phyloP scores from a whole-genome alignment of 92 coral and sea anemone genomes.

The Ricordea florida region DNA sequence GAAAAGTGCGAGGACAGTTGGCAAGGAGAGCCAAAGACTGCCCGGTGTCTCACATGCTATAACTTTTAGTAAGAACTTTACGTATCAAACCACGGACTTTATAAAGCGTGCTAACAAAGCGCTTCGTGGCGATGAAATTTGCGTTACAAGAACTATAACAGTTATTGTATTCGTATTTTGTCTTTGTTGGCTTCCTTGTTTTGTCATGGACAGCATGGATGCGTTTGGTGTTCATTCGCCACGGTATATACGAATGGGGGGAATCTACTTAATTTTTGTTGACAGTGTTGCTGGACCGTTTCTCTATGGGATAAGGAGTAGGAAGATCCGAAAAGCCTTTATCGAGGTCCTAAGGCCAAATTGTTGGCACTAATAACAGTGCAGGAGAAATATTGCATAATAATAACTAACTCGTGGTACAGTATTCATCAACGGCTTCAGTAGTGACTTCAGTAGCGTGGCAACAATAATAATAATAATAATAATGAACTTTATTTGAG shows the following conservation, averaged over 20 bases:
- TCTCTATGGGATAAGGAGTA: constrained; percentile 44
- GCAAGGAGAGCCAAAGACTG: no score
- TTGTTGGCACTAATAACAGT: no score
- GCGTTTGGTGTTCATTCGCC: constrained; percentile 24
- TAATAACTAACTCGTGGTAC: no score
- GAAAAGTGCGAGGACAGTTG: no score
- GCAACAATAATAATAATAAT: neutral
- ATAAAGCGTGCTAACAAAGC: neutral
- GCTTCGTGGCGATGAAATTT: constrained; percentile 50
- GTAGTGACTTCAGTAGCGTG: neutral
- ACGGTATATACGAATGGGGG: constrained; percentile 38
- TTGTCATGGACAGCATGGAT: constrained; percentile 56
- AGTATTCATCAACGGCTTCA: no score
- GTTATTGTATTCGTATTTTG: constrained; percentile 49
- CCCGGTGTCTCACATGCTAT: neutral
- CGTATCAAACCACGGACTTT: neutral
- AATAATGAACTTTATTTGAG: no score
- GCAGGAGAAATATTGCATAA: no score
- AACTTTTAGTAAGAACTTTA: neutral
- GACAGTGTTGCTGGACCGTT: constrained; percentile 55
- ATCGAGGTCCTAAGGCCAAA: constrained; percentile 6
- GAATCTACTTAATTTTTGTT: constrained; percentile 58
- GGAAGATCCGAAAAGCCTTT: constrained; percentile 39
- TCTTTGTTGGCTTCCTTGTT: constrained; percentile 62
- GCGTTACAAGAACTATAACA: constrained; percentile 39